Evolutionary conservation across 2,113 vertebrate genomes (phyloP).

Genomic region (Etheostoma cragini): DNA sequence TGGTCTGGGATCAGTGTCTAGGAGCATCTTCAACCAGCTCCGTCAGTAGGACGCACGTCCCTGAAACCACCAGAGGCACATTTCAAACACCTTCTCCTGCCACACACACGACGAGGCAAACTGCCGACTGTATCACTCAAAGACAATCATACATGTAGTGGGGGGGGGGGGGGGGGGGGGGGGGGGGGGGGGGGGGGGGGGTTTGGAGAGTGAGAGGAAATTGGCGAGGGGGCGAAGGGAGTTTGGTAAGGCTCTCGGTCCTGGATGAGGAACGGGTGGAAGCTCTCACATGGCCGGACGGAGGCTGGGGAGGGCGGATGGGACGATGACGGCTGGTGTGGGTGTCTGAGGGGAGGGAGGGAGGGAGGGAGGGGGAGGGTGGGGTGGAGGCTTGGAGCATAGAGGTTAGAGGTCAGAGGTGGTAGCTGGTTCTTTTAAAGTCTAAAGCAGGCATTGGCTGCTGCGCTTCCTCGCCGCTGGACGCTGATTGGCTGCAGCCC

Average conservation of each 20-base stretch:
- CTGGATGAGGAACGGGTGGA: conserved; percentile 22
- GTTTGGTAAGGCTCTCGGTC: conserved; percentile 58
- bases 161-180: not conserved
- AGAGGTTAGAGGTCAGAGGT: conserved; percentile 71
- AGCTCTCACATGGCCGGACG: conserved; percentile 41
- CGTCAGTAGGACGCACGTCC: conserved; percentile 61
- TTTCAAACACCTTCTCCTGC: conserved; percentile 71
- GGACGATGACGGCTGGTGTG: conserved; percentile 51
- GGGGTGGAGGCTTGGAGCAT: conserved; percentile 52
- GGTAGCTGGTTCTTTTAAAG: conserved; percentile 67
- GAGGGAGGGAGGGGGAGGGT: not conserved
- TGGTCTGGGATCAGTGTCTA: conserved; percentile 40
- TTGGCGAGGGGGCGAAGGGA: not conserved
- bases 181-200: no score
- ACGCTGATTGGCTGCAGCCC: conserved; percentile 64
- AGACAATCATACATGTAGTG: conserved; percentile 51
- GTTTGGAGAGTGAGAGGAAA: conserved; percentile 4
- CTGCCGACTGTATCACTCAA: conserved; percentile 69
- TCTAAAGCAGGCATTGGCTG: conserved; percentile 76
- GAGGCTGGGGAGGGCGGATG: not conserved
- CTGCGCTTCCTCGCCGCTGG: conserved; percentile 76
- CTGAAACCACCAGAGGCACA: conserved; percentile 73
- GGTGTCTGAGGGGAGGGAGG: not conserved
- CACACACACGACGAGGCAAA: conserved; percentile 66
- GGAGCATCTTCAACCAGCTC: conserved; percentile 60